Base-by-base conservation (phyloP, 2,113 vertebrate genomes). In the Corvus cornix region DNA sequence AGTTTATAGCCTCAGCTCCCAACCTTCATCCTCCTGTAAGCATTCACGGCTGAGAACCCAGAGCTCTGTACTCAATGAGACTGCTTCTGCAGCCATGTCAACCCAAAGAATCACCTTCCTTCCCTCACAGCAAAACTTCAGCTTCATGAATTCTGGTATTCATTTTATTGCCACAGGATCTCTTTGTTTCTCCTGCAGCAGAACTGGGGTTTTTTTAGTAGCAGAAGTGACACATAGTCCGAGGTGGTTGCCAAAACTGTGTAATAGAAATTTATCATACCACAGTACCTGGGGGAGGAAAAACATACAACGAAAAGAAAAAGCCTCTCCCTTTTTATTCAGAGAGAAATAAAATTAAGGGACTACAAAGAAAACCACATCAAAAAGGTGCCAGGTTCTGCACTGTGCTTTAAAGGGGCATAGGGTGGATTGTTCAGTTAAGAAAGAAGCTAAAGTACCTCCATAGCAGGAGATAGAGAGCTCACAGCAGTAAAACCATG, bases 161-260 rank as follows among this genome's bases (percentile, higher is more conserved):
- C 10, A 33, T 23, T 37, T 35, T 28, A 74, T 27, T 90, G 86
- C 22, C 39, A 84, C 49, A 69, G 74, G 11, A 73, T 69, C 37
- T 51, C 56, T 94, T 94, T 68, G 62, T 87, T 92, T 91, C 39
- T 67, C 82, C 69, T 82, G 81, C 79, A 87, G 49, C 49, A 91
- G 46, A 83, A 48, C 27, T 67, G 37, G 2, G 1, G 0, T 49
- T 59, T 77, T 93, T 91, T 95, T 84, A 96, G 87, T 55, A 91
- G 95, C 82, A 39, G 48, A 85, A 83, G n/a, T 72, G 81, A 69
- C 7, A 6, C 70, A 79, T 55, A 89, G 70, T 87, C 13, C 77
- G 64, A 78, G 63, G 48, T 91, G 74, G 58, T 52, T 96, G 91
- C 81, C 91, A 91, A 91, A 96, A 95, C 67, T 84, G 13, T 79